Evolutionary conservation across 2,888 invertebrate genomes (phyloP), one percentile per base, ranked within the genome.

Genomic region (Lydus trimaculatus): DNA sequence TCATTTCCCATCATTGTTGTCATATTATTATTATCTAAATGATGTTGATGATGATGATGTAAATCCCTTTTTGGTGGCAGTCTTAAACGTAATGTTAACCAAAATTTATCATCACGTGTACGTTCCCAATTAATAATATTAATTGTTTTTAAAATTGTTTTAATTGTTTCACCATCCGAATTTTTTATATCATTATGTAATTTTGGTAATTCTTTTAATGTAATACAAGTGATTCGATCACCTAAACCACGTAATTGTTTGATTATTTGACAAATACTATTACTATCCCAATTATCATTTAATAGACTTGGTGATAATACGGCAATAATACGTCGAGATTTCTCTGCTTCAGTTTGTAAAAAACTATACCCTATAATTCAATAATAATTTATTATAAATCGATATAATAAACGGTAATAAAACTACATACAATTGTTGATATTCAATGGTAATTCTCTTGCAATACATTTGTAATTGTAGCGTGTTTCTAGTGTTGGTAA

Each of bases 391-490:
- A 64, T 58, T 36, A 59, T 8, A 31, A 63, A 58, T 9, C 13
- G 9, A n/a, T n/a, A 70, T 71, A 66, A 59, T 66, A 65, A 65
- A 31, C 15, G 31, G 52, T 43, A 2, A 64, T 31, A 25, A 13
- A 63, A 64, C 61, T 68, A 78, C 81, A 80, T 78, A 82, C 82
- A 82, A 56, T 72, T 68, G 66, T 74, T 73, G 43, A 80, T 63
- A 58, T 73, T 75, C 6, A 48, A 25, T 6, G 78, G 70, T 2
- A 81, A 64, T 76, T 86, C 87, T 64, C 87, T 85, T n/a, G 88
- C 83, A 72, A 86, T 87, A 77, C 90, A 91, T 64, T 89, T 88
- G 85, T 92, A 92, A 76, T 88, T 87, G 86, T 91, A 90, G 79
- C 89, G 89, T 67, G 87, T 86, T 74, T 90, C 87, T 66, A 92